A percentile compares a stretch with the other conserved stretches of the same genome.
Evolutionary conservation across 1,140 invertebrate genomes (phyloP).

Genomic region (Calliphora vicina): DNA sequence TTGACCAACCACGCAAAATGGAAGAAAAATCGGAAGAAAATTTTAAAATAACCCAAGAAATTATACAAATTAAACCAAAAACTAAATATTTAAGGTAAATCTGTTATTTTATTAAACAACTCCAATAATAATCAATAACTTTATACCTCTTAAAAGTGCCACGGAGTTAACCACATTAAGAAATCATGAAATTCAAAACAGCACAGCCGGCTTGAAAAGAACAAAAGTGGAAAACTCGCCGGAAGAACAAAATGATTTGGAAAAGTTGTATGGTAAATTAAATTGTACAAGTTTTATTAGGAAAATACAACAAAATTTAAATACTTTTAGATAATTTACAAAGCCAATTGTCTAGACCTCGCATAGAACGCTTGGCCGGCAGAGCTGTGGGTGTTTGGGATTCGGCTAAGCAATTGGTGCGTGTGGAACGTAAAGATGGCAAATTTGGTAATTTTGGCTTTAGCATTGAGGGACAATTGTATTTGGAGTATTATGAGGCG

Average conservation of each 20-base stretch:
- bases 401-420: conserved; percentile 44
- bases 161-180: conserved; percentile 45
- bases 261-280: conserved; percentile 41
- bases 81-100: conserved; percentile 47
- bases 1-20: not conserved
- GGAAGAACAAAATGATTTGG: conserved; percentile 30
- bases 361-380: conserved; percentile 51
- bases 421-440: conserved; percentile 53
- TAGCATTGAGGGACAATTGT: conserved; percentile 45
- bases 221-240: conserved; percentile 31
- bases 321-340: conserved; percentile 48
- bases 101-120: not conserved
- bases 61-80: conserved; percentile 45
- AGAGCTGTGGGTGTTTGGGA: conserved; percentile 51
- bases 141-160: conserved; percentile 38
- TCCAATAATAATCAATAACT: not conserved
- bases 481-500: conserved; percentile 55
- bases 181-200: conserved; percentile 41
- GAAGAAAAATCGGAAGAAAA: not conserved
- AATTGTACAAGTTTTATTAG: not conserved
- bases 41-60: not conserved
- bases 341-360: conserved; percentile 45
- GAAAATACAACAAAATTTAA: no score
- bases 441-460: conserved; percentile 58
- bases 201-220: conserved; percentile 46